Percentiles rank a stretch among this genome's conserved stretches.
phyloP scores from a whole-genome alignment of 2,113 vertebrate genomes.

The Rhinogobius similis region DNA sequence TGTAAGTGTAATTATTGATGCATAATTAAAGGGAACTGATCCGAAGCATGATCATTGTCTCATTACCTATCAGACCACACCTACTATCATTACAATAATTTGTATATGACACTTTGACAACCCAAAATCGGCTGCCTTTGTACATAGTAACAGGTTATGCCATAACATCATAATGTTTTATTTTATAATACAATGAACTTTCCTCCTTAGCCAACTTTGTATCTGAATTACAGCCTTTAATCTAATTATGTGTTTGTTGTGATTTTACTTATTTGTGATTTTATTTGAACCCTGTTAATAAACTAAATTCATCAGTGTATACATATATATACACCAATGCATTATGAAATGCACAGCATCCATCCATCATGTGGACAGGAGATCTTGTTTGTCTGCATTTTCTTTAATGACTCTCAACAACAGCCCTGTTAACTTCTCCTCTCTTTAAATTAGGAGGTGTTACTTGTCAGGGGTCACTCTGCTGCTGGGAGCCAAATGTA shows the following conservation, averaged over 20 bases:
- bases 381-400: slow-evolving; percentile 33
- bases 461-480: slow-evolving; percentile 62
- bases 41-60: slow-evolving; percentile 6
- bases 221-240: too few species aligned
- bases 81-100: not conserved
- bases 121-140: not conserved
- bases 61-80: not conserved
- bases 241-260: too few species aligned
- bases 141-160: not conserved
- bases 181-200: not conserved
- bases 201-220: not conserved
- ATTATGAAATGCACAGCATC: not conserved
- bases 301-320: too few species aligned
- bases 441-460: slow-evolving; percentile 75
- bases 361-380: slow-evolving; percentile 21
- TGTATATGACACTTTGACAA: not conserved
- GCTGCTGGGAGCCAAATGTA: slow-evolving; percentile 43
- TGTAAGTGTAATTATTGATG: too few species aligned
- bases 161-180: not conserved
- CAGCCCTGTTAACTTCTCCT: slow-evolving; percentile 50
- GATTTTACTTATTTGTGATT: not conserved
- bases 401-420: slow-evolving; percentile 62
- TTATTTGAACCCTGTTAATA: not conserved
- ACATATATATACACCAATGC: not conserved
- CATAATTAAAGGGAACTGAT: slow-evolving; percentile 4